Evolutionary conservation across 1,140 invertebrate species (phyloP), one percentile per base, ranked within the genome.

Genomic region (Brachionus paranguensis): DNA sequence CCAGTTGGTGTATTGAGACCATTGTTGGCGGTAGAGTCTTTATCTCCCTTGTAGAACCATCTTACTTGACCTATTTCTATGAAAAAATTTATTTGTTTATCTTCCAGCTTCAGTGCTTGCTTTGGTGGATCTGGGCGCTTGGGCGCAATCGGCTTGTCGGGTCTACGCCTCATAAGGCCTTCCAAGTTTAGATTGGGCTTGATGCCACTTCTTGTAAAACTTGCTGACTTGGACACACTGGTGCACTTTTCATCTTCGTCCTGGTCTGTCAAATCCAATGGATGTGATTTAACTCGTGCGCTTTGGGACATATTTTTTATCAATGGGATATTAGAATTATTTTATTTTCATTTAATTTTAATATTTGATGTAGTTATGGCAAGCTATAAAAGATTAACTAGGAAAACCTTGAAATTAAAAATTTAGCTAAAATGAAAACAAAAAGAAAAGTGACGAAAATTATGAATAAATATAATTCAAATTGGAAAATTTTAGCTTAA

Each of bases 11-110:
- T 47, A 47, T 53, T 76, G n/a, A 50, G 43, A 47, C 45, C 43
- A 76, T 47, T 60, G 53, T 60, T 76, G 8, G 20, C 45, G 12
- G n/a, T 47, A 45, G 29, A 11, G 12, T 81, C 78, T 45, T 81
- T 81, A 33, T 81, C 78, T 4, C 78, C 78, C 41, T 64, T 81
- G 29, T 81, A 64, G 41, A 81, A 81, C 78, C 78, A 81, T 64
- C 64, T 43, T 7, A 81, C 78, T 12, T 81, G 53, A 10, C 37
- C 33, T 10, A 81, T 64, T 4, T 68, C 33, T 27, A 81, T 81
- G 14, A 17, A 81, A 47, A 81, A 81, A 64, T 68, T 81, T 1
- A 41, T 43, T 5, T 12, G 20, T 43, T 68, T 60, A 11, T 81
- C 20, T 20, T 81, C 78, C 10, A n/a, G 12, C 17, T 81, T 41